phyloP scores from a whole-genome alignment of 2,888 invertebrate species.

The Pachycephus smyrnensis region DNA sequence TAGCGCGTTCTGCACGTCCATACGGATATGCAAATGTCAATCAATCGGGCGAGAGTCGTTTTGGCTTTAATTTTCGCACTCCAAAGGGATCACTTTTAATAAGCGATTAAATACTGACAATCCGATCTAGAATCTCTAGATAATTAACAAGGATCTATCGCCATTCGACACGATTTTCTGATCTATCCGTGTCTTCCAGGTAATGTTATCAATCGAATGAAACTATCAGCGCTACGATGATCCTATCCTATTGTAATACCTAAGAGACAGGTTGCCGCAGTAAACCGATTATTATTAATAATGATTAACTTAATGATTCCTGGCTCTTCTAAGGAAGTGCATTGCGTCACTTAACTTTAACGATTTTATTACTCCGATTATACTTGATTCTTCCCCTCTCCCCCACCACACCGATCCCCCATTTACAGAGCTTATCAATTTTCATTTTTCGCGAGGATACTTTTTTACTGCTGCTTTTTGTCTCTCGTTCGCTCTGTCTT shows the following conservation, averaged over 20 bases:
- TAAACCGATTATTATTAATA: neutral
- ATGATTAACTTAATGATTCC: neutral
- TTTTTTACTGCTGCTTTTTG: neutral
- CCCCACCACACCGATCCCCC: neutral
- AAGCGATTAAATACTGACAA: neutral
- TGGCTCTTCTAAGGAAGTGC: neutral
- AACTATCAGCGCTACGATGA: neutral
- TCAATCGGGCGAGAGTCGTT: neutral
- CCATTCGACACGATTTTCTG: neutral
- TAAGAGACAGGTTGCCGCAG: neutral
- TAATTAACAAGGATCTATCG: neutral
- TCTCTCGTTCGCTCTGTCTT: neutral
- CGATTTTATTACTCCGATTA: neutral
- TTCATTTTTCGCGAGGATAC: neutral
- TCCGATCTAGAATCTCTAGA: neutral
- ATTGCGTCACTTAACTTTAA: neutral
- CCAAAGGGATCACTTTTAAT: neutral
- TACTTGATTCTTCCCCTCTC: neutral
- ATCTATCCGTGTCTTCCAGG: neutral
- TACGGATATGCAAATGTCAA: neutral
- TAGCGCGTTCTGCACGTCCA: neutral
- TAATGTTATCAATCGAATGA: neutral
- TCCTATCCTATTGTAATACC: neutral
- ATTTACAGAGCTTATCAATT: neutral
- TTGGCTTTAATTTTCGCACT: too few species aligned